These are phyloP conservation scores for Picus viridis DNA, from an alignment of 2,797 vertebrate genomes.

Conservation along the genomic window DNA sequence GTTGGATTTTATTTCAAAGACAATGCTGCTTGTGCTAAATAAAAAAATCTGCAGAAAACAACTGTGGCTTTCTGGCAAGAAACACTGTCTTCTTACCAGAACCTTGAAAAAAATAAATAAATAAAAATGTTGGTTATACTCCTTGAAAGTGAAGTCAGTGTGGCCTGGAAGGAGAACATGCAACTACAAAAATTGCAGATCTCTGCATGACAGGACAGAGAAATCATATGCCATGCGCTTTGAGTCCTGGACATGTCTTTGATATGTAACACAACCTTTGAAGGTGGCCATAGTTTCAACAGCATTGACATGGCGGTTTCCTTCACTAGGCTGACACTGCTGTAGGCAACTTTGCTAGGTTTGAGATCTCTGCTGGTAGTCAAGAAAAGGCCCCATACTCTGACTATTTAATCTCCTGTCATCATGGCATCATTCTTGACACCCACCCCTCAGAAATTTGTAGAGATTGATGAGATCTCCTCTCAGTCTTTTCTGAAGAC, in stretches of 20 bases:
- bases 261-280: neutral
- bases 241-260: neutral
- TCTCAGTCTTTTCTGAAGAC: too few relatives aligned
- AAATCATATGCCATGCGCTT: neutral
- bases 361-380: neutral
- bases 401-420: neutral
- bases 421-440: neutral
- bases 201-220: neutral
- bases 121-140: neutral
- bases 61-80: neutral
- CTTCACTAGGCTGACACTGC: neutral
- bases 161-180: neutral
- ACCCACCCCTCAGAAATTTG: too few relatives aligned
- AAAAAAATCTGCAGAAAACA: slow-evolving; percentile 30
- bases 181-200: neutral
- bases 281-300: neutral
- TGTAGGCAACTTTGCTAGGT: neutral
- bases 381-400: neutral
- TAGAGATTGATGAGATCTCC: too few relatives aligned
- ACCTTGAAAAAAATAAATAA: neutral
- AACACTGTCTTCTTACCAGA: slow-evolving; percentile 3
- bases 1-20: slow-evolving; percentile 76
- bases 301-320: neutral
- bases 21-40: slow-evolving; percentile 44
- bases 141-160: neutral